These are phyloP conservation scores for Zoroaster sp. DNA, from an alignment of 53 echinoderm and acorn worm genomes.

Conservation along the genomic window DNA sequence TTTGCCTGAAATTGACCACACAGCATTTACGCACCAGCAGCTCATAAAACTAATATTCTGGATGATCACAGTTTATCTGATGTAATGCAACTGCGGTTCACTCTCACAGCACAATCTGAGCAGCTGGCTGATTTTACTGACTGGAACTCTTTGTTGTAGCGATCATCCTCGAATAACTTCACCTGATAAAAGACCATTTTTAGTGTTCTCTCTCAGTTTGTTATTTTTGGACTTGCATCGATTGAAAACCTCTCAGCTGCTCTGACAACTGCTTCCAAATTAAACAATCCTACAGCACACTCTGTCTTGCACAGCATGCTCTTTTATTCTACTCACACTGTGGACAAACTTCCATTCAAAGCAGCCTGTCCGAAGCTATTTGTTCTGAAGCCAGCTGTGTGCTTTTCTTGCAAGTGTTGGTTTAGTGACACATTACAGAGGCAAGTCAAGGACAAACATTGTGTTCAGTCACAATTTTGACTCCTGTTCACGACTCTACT, in stretches of 20 bases:
- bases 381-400: neutral
- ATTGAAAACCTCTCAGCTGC: neutral
- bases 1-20: slow-evolving; percentile 47
- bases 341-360: slow-evolving; percentile 11
- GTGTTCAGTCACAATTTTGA: neutral
- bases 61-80: neutral
- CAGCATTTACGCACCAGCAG: slow-evolving; percentile 23
- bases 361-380: slow-evolving; percentile 15
- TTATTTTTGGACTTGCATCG: slow-evolving; percentile 44
- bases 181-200: neutral
- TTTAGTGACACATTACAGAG: slow-evolving; percentile 21
- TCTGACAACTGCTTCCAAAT: neutral
- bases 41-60: slow-evolving; percentile 42
- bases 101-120: neutral
- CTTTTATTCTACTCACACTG: slow-evolving; percentile 30
- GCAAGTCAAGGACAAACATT: slow-evolving; percentile 7
- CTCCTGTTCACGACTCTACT: slow-evolving; percentile 27
- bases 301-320: slow-evolving; percentile 20
- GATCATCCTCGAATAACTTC: slow-evolving; percentile 7
- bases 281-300: slow-evolving; percentile 19
- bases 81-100: slow-evolving; percentile 37
- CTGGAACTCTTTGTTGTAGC: slow-evolving; percentile 3
- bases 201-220: neutral
- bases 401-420: slow-evolving; percentile 21
- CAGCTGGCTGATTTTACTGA: slow-evolving; percentile 21